These are phyloP conservation scores for Bos taurus DNA, from an alignment of 2,113 vertebrate genomes.

Conservation along the genomic window DNA sequence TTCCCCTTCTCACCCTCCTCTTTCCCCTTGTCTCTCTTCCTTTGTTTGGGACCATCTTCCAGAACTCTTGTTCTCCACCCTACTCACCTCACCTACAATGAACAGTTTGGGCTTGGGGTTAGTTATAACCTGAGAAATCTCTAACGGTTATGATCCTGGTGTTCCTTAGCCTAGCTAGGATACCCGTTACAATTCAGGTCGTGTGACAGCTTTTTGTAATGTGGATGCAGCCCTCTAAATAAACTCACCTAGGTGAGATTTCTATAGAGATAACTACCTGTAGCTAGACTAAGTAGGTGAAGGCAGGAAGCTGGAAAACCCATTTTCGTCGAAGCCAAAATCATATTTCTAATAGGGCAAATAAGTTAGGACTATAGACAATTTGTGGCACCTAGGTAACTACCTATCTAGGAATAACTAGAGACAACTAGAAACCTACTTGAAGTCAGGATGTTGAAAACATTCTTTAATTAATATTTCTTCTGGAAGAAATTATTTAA, in stretches of 20 bases:
- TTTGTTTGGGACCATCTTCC: not conserved
- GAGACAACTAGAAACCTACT: not conserved
- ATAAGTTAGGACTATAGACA: not conserved
- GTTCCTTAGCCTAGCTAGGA: not conserved
- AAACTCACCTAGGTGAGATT: not conserved
- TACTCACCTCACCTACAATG: not conserved
- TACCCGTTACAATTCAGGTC: not conserved
- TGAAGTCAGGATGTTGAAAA: not conserved
- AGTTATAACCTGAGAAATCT: not conserved
- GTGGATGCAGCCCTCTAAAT: not conserved
- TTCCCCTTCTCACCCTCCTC: not conserved
- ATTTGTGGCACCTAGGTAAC: not conserved
- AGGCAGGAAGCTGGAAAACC: not conserved
- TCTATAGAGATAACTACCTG: not conserved
- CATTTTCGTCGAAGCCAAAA: not conserved
- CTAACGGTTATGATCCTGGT: not conserved
- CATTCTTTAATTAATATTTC: not conserved
- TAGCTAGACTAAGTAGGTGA: not conserved
- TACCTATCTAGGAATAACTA: not conserved
- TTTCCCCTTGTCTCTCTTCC: too few relatives aligned
- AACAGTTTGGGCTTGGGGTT: not conserved
- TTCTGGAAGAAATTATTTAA: not conserved
- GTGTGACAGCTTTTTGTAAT: not conserved
- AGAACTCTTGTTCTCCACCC: not conserved
- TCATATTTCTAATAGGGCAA: not conserved